These are phyloP conservation scores for Ispidina lecontei DNA, from an alignment of 2,797 vertebrate species.

Conservation along the genomic window DNA sequence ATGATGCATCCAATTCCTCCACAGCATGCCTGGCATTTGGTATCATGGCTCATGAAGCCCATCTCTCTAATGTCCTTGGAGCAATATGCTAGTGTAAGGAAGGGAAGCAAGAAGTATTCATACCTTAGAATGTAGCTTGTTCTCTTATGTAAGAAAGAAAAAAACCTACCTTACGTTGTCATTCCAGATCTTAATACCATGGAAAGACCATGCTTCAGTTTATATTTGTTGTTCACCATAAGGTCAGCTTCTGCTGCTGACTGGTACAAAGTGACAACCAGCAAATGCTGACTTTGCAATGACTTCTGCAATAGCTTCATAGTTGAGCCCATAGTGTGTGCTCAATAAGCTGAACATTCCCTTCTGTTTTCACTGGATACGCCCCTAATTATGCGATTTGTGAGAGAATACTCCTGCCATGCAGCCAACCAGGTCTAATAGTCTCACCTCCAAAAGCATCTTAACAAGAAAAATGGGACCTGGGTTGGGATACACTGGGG, in stretches of 20 bases:
- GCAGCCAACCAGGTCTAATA: not conserved
- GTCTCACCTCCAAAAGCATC: not conserved
- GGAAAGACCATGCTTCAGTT: not conserved
- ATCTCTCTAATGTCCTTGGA: slow-evolving; percentile 22
- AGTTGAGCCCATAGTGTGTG: not conserved
- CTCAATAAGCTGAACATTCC: slow-evolving; percentile 53
- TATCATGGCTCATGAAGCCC: slow-evolving; percentile 32
- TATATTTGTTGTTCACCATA: not conserved
- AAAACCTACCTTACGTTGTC: not conserved
- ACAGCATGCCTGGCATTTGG: not conserved
- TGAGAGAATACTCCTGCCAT: not conserved
- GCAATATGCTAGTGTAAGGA: not conserved
- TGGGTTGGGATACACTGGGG: fast-evolving
- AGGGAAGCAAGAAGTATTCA: not conserved
- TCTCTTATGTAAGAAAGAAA: not conserved
- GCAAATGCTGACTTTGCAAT: slow-evolving; percentile 14
- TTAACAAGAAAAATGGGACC: fast-evolving
- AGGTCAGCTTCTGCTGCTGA: not conserved
- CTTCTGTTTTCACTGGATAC: slow-evolving; percentile 23
- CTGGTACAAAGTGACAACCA: not conserved
- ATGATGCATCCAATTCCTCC: slow-evolving; percentile 40
- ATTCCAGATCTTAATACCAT: not conserved
- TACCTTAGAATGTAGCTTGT: not conserved
- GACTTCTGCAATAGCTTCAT: not conserved
- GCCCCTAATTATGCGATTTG: not conserved